phyloP scores from a whole-genome alignment of 2,797 vertebrate genomes.

The Psittacula echo region DNA sequence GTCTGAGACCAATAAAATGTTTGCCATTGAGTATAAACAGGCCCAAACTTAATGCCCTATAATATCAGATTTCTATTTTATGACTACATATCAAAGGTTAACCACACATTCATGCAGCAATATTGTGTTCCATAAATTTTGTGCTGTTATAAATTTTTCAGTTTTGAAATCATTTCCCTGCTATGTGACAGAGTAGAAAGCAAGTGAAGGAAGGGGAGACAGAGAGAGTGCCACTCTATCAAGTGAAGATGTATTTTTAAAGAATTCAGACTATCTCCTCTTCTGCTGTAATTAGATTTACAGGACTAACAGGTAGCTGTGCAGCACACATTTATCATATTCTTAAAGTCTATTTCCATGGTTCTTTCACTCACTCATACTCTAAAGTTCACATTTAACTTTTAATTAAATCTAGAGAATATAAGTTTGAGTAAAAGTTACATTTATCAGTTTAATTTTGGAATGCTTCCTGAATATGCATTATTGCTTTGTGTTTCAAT shows the following conservation, averaged over 20 bases:
- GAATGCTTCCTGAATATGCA: conserved; percentile 45
- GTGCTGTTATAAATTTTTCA: conserved; percentile 3
- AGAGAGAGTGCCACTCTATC: neutral
- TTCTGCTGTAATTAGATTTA: conserved; percentile 46
- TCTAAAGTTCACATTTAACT: conserved; percentile 56
- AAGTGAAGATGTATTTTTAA: neutral
- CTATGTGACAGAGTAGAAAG: neutral
- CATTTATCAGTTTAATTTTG: conserved; percentile 60
- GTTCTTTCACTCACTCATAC: conserved; percentile 26
- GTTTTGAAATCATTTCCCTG: conserved; percentile 26
- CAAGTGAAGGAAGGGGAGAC: neutral
- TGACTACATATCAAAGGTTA: conserved; percentile 15
- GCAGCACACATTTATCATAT: conserved; percentile 16
- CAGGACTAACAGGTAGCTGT: conserved; percentile 4
- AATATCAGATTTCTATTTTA: conserved; percentile 7
- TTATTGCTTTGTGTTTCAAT: conserved; percentile 8
- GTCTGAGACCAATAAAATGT: neutral
- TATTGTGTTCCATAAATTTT: neutral
- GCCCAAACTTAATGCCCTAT: neutral
- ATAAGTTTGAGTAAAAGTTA: conserved; percentile 52
- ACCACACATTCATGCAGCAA: neutral
- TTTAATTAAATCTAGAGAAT: conserved; percentile 68
- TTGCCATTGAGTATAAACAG: conserved; percentile 9
- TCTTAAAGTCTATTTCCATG: neutral
- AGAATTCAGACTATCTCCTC: conserved; percentile 18